A percentile compares a stretch with the other conserved stretches of the same genome.
phyloP scores from a whole-genome alignment of 2,113 vertebrate species.

The Megalops atlanticus region DNA sequence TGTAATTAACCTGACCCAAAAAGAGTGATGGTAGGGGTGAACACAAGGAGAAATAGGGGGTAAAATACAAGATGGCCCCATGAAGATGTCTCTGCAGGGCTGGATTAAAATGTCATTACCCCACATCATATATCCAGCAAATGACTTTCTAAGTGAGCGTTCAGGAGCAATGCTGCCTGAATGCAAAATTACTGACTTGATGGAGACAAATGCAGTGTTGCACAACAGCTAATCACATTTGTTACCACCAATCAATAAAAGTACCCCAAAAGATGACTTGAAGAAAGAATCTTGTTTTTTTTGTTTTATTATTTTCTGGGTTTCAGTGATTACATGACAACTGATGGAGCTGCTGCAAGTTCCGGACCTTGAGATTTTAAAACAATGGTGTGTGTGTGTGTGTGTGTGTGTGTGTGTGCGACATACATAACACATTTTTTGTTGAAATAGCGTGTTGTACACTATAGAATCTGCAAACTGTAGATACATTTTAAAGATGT shows the following conservation, averaged over 20 bases:
- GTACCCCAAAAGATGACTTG: not conserved
- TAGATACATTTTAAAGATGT: not conserved
- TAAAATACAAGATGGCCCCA: not conserved
- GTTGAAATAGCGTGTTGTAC: not conserved
- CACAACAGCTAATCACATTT: constrained; percentile 15
- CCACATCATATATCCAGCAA: constrained; percentile 54
- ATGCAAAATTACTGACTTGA: constrained; percentile 33
- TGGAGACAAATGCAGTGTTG: not conserved
- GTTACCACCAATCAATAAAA: constrained; percentile 37
- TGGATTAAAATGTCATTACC: constrained; percentile 54
- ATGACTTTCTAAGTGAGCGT: constrained; percentile 43
- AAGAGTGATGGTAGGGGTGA: constrained; percentile 60
- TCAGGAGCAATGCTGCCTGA: constrained; percentile 45
- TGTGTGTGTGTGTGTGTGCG: not conserved
- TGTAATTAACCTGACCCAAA: no score
- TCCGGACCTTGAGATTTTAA: no score
- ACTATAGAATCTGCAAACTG: not conserved
- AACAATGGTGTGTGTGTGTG: not conserved
- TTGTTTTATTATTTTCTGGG: not conserved
- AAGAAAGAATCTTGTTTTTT: not conserved
- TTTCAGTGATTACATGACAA: no score
- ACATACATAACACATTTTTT: no score
- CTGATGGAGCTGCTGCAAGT: no score
- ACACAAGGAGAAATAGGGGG: constrained; percentile 20
- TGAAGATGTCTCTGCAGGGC: constrained; percentile 40